These are phyloP conservation scores for Cetoscarus ocellatus DNA, from an alignment of 2,797 vertebrate species.

Conservation along the genomic window DNA sequence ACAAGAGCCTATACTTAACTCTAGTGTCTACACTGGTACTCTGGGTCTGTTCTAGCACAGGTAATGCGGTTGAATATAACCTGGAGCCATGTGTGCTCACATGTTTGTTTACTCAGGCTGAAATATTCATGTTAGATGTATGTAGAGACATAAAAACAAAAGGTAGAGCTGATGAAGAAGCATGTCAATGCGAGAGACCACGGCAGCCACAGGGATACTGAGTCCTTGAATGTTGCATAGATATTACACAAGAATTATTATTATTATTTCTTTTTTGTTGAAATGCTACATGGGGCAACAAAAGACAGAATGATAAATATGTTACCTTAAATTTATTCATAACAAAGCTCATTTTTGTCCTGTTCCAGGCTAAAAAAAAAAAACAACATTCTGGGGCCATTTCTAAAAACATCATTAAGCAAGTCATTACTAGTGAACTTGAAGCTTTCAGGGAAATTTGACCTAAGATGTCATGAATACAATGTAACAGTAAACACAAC, in stretches of 20 bases:
- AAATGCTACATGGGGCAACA: too few species aligned
- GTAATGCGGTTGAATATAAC: slow-evolving; percentile 36
- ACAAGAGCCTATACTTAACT: slow-evolving; percentile 58
- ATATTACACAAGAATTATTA: not conserved
- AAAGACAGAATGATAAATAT: too few species aligned
- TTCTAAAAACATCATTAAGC: too few species aligned
- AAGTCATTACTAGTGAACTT: too few species aligned
- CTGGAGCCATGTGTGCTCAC: slow-evolving; percentile 27
- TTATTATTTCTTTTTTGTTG: too few species aligned
- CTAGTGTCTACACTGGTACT: slow-evolving; percentile 44
- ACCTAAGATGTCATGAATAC: too few species aligned
- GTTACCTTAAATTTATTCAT: too few species aligned
- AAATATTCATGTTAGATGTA: slow-evolving; percentile 64
- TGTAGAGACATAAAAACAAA: slow-evolving; percentile 68
- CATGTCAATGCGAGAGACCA: slow-evolving; percentile 34
- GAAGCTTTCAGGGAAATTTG: too few species aligned
- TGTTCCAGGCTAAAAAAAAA: too few species aligned
- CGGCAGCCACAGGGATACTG: slow-evolving; percentile 17
- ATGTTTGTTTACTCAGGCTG: slow-evolving; percentile 74
- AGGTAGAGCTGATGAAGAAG: slow-evolving; percentile 27
- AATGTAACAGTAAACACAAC: too few species aligned
- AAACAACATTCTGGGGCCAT: too few species aligned
- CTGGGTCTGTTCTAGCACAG: slow-evolving; percentile 45
- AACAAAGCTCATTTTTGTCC: too few species aligned
- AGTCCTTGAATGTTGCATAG: not conserved